phyloP scores from a whole-genome alignment of 2,888 invertebrate genomes.

The Prenolepis imparis region DNA sequence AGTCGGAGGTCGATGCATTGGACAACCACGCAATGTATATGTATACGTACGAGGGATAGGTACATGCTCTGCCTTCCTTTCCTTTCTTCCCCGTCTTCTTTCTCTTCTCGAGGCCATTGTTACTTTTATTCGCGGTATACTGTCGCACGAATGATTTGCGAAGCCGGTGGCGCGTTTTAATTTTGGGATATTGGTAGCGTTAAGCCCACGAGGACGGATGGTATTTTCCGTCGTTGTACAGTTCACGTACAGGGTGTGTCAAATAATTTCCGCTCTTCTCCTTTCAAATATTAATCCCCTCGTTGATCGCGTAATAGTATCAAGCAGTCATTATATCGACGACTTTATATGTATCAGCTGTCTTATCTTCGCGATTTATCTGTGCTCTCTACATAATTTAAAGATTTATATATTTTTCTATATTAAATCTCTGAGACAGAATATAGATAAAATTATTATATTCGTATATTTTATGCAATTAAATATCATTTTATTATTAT shows the following conservation, averaged over 20 bases:
- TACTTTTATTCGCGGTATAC: slow-evolving; percentile 68
- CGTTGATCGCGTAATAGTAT: neutral
- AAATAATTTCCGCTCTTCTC: slow-evolving; percentile 21
- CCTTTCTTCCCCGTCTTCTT: slow-evolving; percentile 52
- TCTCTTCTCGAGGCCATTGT: slow-evolving; percentile 58
- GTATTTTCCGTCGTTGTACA: slow-evolving; percentile 63
- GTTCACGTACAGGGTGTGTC: slow-evolving; percentile 66
- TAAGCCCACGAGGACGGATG: slow-evolving; percentile 71
- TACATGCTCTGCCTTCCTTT: slow-evolving; percentile 45
- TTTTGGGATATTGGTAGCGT: slow-evolving; percentile 80
- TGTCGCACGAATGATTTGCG: slow-evolving; percentile 79
- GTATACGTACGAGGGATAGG: slow-evolving; percentile 22
- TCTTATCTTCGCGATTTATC: neutral
- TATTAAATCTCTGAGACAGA: neutral
- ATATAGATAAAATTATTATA: neutral
- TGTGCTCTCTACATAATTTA: no score
- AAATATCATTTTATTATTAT: no score
- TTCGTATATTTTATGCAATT: neutral
- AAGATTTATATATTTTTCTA: neutral
- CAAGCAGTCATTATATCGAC: neutral
- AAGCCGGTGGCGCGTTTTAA: slow-evolving; percentile 77
- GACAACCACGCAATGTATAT: slow-evolving; percentile 37
- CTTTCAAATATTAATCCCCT: neutral
- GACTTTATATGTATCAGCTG: neutral
- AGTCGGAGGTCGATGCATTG: slow-evolving; percentile 44